Evolutionary conservation across 2,113 vertebrate genomes (phyloP).

Genomic region (Leiothrix lutea): DNA sequence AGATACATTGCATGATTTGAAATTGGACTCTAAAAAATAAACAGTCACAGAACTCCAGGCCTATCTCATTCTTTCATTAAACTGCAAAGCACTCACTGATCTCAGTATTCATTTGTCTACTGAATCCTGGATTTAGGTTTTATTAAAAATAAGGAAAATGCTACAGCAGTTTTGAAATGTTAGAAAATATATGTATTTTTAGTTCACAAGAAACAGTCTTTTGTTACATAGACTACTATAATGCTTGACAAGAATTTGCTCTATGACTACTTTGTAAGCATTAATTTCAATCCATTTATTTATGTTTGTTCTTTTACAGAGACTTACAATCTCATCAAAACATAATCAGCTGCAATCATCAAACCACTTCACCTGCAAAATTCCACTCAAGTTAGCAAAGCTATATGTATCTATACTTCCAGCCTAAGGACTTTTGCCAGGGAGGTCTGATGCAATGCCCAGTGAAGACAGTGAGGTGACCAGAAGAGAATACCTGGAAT

Average conservation of each 20-base stretch:
- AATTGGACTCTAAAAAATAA: background rate
- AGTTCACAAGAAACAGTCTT: background rate
- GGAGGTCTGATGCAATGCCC: background rate
- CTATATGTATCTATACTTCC: background rate
- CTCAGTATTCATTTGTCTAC: background rate
- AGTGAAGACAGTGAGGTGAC: background rate
- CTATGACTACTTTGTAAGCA: background rate
- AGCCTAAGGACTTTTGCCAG: background rate
- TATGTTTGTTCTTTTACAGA: background rate
- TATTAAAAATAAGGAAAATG: background rate
- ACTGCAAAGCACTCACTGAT: background rate
- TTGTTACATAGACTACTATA: background rate
- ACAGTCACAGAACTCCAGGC: background rate
- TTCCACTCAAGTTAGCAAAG: background rate
- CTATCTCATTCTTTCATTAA: background rate
- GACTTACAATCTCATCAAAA: background rate
- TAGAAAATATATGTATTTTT: background rate
- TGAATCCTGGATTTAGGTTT: background rate
- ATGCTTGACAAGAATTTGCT: background rate
- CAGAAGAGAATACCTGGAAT: background rate
- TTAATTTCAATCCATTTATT: background rate
- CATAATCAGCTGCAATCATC: background rate
- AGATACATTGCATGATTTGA: background rate
- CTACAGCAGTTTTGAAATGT: background rate
- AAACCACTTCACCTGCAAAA: background rate